Evolutionary conservation across 1,140 invertebrate species (phyloP), one percentile per base, ranked within the genome.

Genomic region (Drosophila lacertosa): DNA sequence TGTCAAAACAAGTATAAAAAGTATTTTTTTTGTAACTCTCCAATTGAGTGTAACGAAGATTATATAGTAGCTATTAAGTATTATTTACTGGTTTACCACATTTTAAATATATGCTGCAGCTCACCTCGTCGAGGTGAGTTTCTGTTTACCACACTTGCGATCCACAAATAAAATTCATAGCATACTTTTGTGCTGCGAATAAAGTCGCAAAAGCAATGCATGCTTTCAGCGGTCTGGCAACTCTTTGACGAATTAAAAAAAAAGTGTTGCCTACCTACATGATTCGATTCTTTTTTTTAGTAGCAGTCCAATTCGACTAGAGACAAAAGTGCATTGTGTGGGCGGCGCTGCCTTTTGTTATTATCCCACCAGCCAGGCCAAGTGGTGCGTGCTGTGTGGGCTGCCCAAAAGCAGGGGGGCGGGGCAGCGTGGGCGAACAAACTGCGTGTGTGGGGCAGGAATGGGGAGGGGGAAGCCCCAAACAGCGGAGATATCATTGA

Each of bases 151-250:
- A 44, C 13, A 40, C 54, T 62, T 67, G 32, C 65, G 35, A 55
- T 51, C 44, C 20, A 62, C 66, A 37, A 11, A 11, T 11, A 20
- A 20, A 74, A 59, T 40, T 10, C 13, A 7, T 44, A 64, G 73
- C 62, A 76, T 72, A 63, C 62, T 76, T 76, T 32, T 35, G 57
- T 16, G 66, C 65, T 9, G 55, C 3, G 40, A 33, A 29, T 40
- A 2, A 39, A 44, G n/a, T 60, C 62, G 50, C 47, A 33, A 42
- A 66, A 51, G 20, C 44, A 40, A 35, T 54, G 62, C 69, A 42
- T 40, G 68, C 59, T 69, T 77, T 60, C 29, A 24, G 44, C 26
- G 33, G 44, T 22, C 29, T 39, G 7, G 32, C 32, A 40, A 3
- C 24, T 16, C 20, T 29, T 6, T 39, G 13, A 16, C 9, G 24